Conservation (phyloP, 92 coral and sea anemone species). For the Ricordea florida region DNA sequence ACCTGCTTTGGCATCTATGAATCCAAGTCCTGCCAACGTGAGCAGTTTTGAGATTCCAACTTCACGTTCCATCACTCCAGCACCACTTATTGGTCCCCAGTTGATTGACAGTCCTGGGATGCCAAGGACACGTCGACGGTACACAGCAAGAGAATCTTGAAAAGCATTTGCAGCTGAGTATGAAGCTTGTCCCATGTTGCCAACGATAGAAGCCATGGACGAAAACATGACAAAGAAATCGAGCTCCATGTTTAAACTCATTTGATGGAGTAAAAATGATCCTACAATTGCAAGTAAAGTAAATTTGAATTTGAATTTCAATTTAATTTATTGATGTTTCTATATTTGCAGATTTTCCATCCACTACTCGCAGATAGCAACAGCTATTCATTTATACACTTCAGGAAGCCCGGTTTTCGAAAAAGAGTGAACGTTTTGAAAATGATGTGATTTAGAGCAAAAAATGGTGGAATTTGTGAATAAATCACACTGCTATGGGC, state of each 20-base stretch:
- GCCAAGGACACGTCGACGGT: conserved; percentile 73
- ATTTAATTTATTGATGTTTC: no score
- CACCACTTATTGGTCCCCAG: conserved; percentile 92
- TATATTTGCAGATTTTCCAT: no score
- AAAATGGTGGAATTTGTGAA: no score
- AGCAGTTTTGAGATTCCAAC: conserved; percentile 40
- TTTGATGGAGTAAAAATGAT: conserved; percentile 68
- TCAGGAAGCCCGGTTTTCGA: no score
- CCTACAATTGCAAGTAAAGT: no score
- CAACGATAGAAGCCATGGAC: conserved; percentile 72
- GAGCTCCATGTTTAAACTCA: conserved; percentile 77
- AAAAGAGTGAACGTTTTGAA: no score
- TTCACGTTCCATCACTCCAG: conserved; percentile 69
- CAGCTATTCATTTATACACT: no score
- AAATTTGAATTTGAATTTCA: no score
- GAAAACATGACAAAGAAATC: conserved; percentile 91
- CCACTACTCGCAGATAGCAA: no score
- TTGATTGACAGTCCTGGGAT: conserved; percentile 76
- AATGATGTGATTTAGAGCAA: no score
- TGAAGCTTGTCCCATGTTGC: conserved; percentile 69
- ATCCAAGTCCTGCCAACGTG: conserved; percentile 49
- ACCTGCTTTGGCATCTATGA: conserved; percentile 44
- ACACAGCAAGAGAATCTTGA: conserved; percentile 69
- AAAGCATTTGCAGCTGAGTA: conserved; percentile 83
- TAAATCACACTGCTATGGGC: no score